A percentile compares a stretch with the other conserved stretches of the same genome.
Conservation (phyloP, 2,888 invertebrate genomes). For the Cataglyphis rosenhaueri region DNA sequence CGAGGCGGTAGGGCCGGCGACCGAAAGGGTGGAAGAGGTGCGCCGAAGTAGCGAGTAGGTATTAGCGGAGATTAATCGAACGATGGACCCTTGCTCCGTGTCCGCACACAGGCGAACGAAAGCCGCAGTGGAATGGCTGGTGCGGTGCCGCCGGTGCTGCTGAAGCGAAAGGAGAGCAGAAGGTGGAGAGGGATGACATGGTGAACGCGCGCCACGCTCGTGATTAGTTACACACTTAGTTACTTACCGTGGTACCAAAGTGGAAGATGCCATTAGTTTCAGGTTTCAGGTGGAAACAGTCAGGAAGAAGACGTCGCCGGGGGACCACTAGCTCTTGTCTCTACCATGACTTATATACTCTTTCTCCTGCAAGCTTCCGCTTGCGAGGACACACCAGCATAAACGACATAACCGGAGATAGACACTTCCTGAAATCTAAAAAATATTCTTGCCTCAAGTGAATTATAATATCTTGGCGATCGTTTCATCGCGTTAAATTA, state of each 20-base stretch:
- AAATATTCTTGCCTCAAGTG: constrained; percentile 20
- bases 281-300: constrained; percentile 49
- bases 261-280: constrained; percentile 65
- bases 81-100: constrained; percentile 67
- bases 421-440: constrained; percentile 3
- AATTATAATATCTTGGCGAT: background rate
- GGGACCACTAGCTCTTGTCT: constrained; percentile 61
- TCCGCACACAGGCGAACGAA: constrained; percentile 65
- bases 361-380: constrained; percentile 28
- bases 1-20: constrained; percentile 70
- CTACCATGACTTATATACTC: constrained; percentile 27
- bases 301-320: constrained; percentile 59
- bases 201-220: constrained; percentile 57
- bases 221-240: constrained; percentile 80
- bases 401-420: constrained; percentile 33
- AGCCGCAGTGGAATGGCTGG: constrained; percentile 58
- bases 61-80: constrained; percentile 83
- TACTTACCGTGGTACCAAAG: constrained; percentile 70
- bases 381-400: constrained; percentile 2
- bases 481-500: background rate
- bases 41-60: constrained; percentile 78
- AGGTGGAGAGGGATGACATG: constrained; percentile 45
- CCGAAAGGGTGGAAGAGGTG: constrained; percentile 71
- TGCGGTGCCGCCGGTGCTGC: background rate
- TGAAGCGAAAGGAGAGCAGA: constrained; percentile 45